Conservation (phyloP, 2,797 vertebrate species). For the Acanthopagrus latus region DNA sequence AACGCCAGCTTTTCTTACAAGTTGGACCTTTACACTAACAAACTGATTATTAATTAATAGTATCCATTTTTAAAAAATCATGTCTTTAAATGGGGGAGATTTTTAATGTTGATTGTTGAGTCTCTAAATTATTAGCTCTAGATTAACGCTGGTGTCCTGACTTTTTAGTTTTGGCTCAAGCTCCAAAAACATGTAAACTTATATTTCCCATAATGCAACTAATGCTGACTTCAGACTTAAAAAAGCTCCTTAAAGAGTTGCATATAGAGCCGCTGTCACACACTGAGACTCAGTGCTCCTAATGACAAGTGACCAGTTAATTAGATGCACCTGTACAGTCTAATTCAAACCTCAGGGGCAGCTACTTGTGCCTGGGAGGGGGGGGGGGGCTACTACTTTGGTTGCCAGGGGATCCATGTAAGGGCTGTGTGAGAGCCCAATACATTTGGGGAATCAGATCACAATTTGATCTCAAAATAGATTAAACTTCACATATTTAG, state of each 20-base stretch:
- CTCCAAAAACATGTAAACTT: neutral
- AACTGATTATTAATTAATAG: constrained; percentile 46
- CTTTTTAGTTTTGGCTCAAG: neutral
- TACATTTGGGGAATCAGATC: neutral
- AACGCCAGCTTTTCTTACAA: no score
- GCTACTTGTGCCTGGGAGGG: neutral
- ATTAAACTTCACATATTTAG: neutral
- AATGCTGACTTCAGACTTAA: neutral
- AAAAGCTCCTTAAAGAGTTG: neutral
- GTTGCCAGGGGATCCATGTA: neutral
- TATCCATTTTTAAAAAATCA: constrained; percentile 23
- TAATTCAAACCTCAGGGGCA: neutral
- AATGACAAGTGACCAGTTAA: neutral
- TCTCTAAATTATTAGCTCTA: neutral
- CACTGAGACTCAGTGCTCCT: no score
- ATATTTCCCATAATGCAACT: neutral
- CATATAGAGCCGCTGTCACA: neutral
- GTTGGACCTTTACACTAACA: no score
- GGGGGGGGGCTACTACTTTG: neutral
- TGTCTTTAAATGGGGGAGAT: neutral
- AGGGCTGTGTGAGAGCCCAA: neutral
- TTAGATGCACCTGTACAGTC: neutral
- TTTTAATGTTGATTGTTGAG: constrained; percentile 8
- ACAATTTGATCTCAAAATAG: neutral
- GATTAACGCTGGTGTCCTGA: neutral